Evolutionary conservation across 2,888 invertebrate species (phyloP).

Genomic region (Aradus depressus): DNA sequence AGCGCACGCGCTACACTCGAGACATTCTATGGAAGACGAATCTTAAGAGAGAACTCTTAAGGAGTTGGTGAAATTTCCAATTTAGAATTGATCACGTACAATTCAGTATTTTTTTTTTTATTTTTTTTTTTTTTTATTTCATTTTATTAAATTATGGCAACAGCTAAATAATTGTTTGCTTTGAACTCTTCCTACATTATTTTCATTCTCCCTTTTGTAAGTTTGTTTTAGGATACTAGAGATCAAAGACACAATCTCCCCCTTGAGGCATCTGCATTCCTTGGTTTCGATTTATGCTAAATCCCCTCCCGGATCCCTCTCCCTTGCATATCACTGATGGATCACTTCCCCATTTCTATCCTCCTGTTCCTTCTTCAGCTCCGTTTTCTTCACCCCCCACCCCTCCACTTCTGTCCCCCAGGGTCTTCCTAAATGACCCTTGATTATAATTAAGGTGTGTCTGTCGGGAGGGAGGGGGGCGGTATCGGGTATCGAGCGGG

Average conservation of each 20-base stretch:
- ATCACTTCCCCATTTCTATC: neutral
- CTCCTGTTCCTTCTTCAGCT: neutral
- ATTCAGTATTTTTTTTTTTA: too few species aligned
- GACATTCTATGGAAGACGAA: too few species aligned
- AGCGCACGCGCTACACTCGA: too few species aligned
- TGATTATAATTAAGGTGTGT: constrained; percentile 3
- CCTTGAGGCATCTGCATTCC: constrained; percentile 6
- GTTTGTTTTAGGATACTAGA: constrained; percentile 18
- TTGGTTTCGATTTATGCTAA: constrained; percentile 6
- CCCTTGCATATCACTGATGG: constrained; percentile 5
- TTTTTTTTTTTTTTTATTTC: too few species aligned
- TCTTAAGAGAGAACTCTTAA: too few species aligned
- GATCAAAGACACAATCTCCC: too few species aligned
- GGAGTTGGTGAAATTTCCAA: too few species aligned
- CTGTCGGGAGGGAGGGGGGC: neutral
- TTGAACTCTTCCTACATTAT: too few species aligned
- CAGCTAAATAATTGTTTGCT: too few species aligned
- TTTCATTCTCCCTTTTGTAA: constrained; percentile 15
- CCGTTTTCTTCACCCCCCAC: neutral
- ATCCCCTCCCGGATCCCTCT: constrained; percentile 2
- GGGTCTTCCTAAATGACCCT: constrained; percentile 10
- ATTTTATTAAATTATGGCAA: too few species aligned
- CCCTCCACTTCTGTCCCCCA: constrained; percentile 4
- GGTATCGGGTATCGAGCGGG: constrained; percentile 18
- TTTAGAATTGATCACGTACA: too few species aligned